Conservation (phyloP, 1,140 invertebrate genomes). For the Psilanteris sp. region DNA sequence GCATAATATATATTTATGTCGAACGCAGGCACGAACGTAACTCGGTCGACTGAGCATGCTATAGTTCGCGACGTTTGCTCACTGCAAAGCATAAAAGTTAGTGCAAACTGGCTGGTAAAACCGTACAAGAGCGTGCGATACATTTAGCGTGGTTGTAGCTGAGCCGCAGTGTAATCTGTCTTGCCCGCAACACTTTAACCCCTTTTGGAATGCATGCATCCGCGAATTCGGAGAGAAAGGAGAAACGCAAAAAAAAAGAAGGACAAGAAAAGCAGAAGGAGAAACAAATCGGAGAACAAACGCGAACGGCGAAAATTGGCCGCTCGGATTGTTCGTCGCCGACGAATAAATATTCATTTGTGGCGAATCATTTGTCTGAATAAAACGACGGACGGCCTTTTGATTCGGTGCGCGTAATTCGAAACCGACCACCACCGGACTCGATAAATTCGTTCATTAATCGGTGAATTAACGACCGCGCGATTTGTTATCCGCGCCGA, state of each 20-base stretch:
- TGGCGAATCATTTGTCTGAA: background rate
- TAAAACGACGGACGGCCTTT: background rate
- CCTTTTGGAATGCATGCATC: slow-evolving; percentile 11
- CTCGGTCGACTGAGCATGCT: slow-evolving; percentile 27
- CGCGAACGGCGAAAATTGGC: background rate
- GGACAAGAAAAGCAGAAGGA: too few relatives aligned
- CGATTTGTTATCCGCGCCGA: slow-evolving; percentile 23
- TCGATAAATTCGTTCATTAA: slow-evolving; percentile 13
- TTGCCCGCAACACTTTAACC: slow-evolving; percentile 49
- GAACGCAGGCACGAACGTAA: slow-evolving; percentile 29
- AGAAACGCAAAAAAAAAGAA: too few relatives aligned
- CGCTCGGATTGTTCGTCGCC: background rate
- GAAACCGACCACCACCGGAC: background rate
- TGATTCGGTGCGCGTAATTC: background rate
- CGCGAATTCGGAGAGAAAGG: background rate
- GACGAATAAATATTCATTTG: slow-evolving; percentile 5
- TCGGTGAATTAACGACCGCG: slow-evolving; percentile 11
- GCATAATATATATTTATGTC: slow-evolving; percentile 29
- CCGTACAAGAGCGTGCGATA: slow-evolving; percentile 52
- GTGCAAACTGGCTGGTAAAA: slow-evolving; percentile 49
- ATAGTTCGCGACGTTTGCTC: slow-evolving; percentile 44
- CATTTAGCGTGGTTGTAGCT: slow-evolving; percentile 24
- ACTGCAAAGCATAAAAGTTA: slow-evolving; percentile 49
- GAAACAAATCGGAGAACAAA: too few relatives aligned
- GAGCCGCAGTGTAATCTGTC: slow-evolving; percentile 51